Conservation (phyloP, 1,140 invertebrate genomes). For the Drosophila setifemur region DNA sequence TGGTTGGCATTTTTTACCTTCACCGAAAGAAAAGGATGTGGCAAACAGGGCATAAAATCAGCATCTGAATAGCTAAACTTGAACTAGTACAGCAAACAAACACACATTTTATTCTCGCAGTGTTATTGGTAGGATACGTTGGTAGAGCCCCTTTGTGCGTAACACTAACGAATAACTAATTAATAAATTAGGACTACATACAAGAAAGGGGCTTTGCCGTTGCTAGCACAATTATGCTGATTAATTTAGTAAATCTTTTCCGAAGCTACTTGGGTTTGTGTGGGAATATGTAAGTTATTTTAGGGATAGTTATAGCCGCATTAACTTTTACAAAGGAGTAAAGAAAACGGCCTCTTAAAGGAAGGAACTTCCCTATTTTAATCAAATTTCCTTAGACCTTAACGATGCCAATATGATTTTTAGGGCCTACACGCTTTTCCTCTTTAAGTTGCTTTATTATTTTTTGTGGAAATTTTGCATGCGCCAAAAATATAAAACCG, state of each 20-base stretch:
- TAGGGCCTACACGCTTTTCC: too few relatives aligned
- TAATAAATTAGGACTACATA: constrained; percentile 58
- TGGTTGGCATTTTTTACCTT: constrained; percentile 17
- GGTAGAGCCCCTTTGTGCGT: constrained; percentile 13
- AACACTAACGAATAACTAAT: constrained; percentile 68
- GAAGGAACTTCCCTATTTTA: too few relatives aligned
- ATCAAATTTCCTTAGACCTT: neutral
- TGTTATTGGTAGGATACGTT: neutral
- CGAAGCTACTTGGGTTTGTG: neutral
- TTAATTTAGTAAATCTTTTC: constrained; percentile 59
- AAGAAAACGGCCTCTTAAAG: neutral
- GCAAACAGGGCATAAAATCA: too few relatives aligned
- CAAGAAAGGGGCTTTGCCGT: constrained; percentile 30
- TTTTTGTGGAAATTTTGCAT: too few relatives aligned
- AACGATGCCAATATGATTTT: too few relatives aligned
- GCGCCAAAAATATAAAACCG: too few relatives aligned
- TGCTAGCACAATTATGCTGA: constrained; percentile 69
- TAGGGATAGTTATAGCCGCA: too few relatives aligned
- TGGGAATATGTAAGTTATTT: neutral
- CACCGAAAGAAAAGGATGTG: neutral
- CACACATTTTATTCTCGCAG: too few relatives aligned
- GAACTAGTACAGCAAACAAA: too few relatives aligned
- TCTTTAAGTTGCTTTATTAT: too few relatives aligned
- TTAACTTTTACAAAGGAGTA: too few relatives aligned
- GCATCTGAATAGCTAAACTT: too few relatives aligned